Percentiles rank a stretch among this genome's conserved stretches.
Evolutionary conservation across 2,797 vertebrate genomes (phyloP).

Genomic region (Leuciscus waleckii): DNA sequence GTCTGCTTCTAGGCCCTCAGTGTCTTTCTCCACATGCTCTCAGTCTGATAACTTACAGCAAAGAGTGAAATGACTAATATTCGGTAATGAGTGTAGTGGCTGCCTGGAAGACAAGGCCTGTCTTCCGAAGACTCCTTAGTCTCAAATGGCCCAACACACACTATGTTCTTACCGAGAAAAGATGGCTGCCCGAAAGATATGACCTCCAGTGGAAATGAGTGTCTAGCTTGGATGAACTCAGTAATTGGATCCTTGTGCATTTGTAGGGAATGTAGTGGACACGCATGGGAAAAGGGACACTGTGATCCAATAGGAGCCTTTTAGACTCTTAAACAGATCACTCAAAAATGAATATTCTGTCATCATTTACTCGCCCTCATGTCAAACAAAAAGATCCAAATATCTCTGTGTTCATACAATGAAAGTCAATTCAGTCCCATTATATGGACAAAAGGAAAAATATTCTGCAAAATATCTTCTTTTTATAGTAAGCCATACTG

Average conservation of each 20-base stretch:
- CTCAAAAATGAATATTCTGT: neutral
- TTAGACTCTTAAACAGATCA: neutral
- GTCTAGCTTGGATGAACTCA: conserved; percentile 48
- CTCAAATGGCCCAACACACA: conserved; percentile 33
- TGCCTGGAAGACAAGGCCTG: conserved; percentile 36
- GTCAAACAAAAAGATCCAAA: neutral
- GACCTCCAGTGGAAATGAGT: conserved; percentile 29
- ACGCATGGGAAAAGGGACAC: conserved; percentile 17
- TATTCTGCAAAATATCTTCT: neutral
- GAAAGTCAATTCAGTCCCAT: neutral
- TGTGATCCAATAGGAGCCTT: neutral
- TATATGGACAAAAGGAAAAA: neutral
- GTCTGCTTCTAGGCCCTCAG: neutral
- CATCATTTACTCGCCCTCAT: neutral
- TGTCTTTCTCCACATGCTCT: conserved; percentile 34
- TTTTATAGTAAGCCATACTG: neutral
- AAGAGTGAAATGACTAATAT: conserved; percentile 43
- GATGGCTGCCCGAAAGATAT: conserved; percentile 33
- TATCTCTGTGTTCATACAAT: neutral
- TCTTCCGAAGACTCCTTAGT: conserved; percentile 48
- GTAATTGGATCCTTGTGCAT: conserved; percentile 51
- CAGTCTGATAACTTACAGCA: conserved; percentile 19
- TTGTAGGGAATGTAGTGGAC: conserved; percentile 17
- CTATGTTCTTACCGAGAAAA: conserved; percentile 32
- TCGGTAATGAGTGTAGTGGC: conserved; percentile 35